Base-by-base conservation (phyloP, 1,140 invertebrate species). In the Vanessa tameamea region DNA sequence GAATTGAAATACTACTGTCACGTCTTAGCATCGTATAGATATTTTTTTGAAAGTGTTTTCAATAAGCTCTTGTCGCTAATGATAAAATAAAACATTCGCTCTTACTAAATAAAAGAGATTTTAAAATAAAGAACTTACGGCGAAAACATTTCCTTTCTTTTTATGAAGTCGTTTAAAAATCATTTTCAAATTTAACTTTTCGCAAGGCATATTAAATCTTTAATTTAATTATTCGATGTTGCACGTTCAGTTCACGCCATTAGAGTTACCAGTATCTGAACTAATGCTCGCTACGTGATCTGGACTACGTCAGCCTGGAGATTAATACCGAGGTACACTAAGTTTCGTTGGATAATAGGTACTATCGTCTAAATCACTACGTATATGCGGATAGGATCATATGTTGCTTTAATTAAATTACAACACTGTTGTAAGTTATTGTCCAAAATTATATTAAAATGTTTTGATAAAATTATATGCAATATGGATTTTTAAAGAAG, bases 211-310 rank as follows among this genome's bases (percentile, higher is more conserved):
- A 65, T 64, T 55, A 72, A 72, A 55, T 47, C 26, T 64, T 72
- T 47, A 26, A 75, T 77, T 70, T 73, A 79, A 79, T 79, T 75
- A 79, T 79, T 72, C 51, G 63, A 61, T 73, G 77, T 69, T 70
- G 76, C 79, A 81, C 81, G 81, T 84, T 75, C 78, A 71, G 48
- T 75, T 76, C 68, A 31, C 61, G 76, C 78, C 78, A 81, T 82
- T 84, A 81, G 79, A 81, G 77, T 75, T 82, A 69, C 76, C 71
- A 74, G 75, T 70, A 75, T 37, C 75, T 68, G 76, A 75, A 84
- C 78, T 82, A 82, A 84, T 84, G 83, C 72, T 47, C 47, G 43
- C 74, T 80, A 84, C 81, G 83, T 84, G 83, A 80, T 75, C 65
- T 76, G 73, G 79, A 70, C 76, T 68, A 61, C 75, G 64, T 63